These are phyloP conservation scores for Epinotia brunnichana DNA, from an alignment of 2,888 invertebrate genomes.

Conservation along the genomic window DNA sequence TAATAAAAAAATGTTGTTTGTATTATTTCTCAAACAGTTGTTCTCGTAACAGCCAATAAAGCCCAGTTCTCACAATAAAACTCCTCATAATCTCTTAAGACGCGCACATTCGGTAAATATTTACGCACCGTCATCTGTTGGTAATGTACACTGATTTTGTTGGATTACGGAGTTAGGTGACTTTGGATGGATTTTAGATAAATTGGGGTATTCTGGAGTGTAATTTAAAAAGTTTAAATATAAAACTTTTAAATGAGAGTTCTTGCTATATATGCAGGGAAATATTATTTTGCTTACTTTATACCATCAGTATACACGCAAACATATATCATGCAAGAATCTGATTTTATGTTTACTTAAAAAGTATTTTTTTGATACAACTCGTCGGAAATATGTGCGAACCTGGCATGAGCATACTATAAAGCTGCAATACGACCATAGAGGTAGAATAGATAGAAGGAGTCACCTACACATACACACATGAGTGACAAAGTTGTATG, in stretches of 20 bases:
- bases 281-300: too few relatives aligned
- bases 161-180: slow-evolving; percentile 50
- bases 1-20: slow-evolving; percentile 30
- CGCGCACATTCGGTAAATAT: slow-evolving; percentile 67
- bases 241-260: not conserved
- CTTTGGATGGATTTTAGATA: slow-evolving; percentile 39
- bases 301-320: too few relatives aligned
- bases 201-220: slow-evolving; percentile 13
- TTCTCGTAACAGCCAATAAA: slow-evolving; percentile 53
- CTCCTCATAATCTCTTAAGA: slow-evolving; percentile 49
- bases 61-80: slow-evolving; percentile 73
- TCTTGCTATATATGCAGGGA: too few relatives aligned
- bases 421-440: too few relatives aligned
- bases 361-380: too few relatives aligned
- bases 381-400: too few relatives aligned
- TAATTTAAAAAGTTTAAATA: not conserved
- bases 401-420: too few relatives aligned
- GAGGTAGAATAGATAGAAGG: too few relatives aligned
- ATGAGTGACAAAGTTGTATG: too few relatives aligned
- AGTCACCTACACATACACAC: too few relatives aligned
- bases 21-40: slow-evolving; percentile 41
- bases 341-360: too few relatives aligned
- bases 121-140: slow-evolving; percentile 68
- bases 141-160: slow-evolving; percentile 55
- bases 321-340: too few relatives aligned